phyloP scores from a whole-genome alignment of 2,797 vertebrate genomes.

The Pangasius mekongensis region DNA sequence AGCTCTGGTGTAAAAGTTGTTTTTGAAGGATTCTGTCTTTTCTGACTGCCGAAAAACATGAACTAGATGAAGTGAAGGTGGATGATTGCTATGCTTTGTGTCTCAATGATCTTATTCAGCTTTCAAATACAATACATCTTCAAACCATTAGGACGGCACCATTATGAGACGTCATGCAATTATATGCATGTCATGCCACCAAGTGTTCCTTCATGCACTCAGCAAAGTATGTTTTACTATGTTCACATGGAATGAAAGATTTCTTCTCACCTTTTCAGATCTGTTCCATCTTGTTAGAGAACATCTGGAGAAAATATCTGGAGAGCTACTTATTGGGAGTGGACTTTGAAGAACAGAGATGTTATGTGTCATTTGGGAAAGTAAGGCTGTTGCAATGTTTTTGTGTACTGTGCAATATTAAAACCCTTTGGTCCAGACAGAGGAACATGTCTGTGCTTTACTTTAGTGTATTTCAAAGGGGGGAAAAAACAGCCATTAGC shows the following conservation, averaged over 20 bases:
- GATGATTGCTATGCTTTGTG: not conserved
- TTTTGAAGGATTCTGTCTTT: not conserved
- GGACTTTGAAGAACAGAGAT: conserved; percentile 38
- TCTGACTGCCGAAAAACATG: not conserved
- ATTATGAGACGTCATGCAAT: not conserved
- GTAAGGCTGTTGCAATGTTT: conserved; percentile 24
- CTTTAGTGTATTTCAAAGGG: conserved; percentile 19
- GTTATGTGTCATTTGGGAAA: conserved; percentile 13
- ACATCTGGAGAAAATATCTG: conserved; percentile 36
- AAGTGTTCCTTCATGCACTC: not conserved
- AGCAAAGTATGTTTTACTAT: not conserved
- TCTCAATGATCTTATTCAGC: not conserved
- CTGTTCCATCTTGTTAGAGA: conserved; percentile 33
- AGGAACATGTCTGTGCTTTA: conserved; percentile 21
- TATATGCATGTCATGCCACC: not conserved
- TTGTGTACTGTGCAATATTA: conserved; percentile 23
- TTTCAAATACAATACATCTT: not conserved
- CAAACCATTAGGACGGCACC: not conserved
- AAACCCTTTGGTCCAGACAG: conserved; percentile 19
- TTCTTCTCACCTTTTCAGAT: conserved; percentile 46
- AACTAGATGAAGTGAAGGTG: not conserved
- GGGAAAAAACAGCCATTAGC: conserved; percentile 51
- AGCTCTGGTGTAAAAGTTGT: not conserved
- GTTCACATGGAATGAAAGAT: conserved; percentile 40
- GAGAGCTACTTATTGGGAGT: conserved; percentile 40